Evolutionary conservation across 1,140 invertebrate species (phyloP).

Genomic region (Drosophila baimaii): DNA sequence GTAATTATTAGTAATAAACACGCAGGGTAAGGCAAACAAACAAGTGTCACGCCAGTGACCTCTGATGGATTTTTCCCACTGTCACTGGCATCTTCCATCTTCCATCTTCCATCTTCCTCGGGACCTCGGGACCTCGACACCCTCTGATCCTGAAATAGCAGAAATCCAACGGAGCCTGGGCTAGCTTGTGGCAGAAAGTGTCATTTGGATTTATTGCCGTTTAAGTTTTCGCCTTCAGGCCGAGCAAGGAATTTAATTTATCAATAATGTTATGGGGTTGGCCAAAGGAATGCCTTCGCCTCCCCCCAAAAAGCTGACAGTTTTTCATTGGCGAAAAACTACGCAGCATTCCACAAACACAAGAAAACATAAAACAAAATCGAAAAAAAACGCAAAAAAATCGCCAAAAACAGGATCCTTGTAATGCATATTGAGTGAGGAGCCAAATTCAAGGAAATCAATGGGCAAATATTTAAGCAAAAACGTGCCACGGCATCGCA

Average conservation of each 20-base stretch:
- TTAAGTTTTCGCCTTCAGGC: slow-evolving; percentile 31
- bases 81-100: slow-evolving; percentile 15
- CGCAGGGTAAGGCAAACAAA: slow-evolving; percentile 15
- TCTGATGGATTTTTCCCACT: slow-evolving; percentile 39
- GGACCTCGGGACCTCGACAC: slow-evolving; percentile 34
- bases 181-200: slow-evolving; percentile 26
- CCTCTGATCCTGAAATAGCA: slow-evolving; percentile 22
- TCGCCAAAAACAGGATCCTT: background rate
- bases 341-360: slow-evolving; percentile 10
- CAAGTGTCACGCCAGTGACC: slow-evolving; percentile 36
- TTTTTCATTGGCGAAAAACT: slow-evolving; percentile 34
- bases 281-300: slow-evolving; percentile 20
- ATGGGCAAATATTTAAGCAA: slow-evolving; percentile 24
- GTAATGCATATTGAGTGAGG: slow-evolving; percentile 61
- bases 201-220: slow-evolving; percentile 56
- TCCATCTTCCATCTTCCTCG: slow-evolving; percentile 28
- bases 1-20: background rate
- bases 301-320: slow-evolving; percentile 31
- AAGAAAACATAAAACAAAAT: background rate
- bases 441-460: slow-evolving; percentile 14
- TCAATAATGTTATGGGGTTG: slow-evolving; percentile 58
- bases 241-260: slow-evolving; percentile 72
- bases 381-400: background rate
- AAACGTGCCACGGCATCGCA: slow-evolving; percentile 55
- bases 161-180: background rate